phyloP scores from a whole-genome alignment of 1,140 invertebrate genomes.

The Sarcophaga bullata region DNA sequence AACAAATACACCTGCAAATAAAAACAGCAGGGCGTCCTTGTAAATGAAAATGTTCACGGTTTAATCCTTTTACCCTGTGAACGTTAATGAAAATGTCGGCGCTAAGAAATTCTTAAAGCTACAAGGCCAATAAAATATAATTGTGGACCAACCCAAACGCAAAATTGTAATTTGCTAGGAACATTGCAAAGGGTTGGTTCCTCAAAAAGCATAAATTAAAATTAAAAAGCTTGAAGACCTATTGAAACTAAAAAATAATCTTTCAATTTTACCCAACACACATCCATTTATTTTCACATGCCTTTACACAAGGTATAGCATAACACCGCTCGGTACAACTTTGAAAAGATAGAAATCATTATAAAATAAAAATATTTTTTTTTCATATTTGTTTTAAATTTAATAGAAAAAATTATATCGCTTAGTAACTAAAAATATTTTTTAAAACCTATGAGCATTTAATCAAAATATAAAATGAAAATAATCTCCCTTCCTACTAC shows the following conservation, averaged over 20 bases:
- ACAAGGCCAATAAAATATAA: background rate
- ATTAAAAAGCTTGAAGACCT: background rate
- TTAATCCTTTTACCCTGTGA: background rate
- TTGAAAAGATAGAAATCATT: background rate
- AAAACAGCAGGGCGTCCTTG: slow-evolving; percentile 20
- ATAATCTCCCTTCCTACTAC: slow-evolving; percentile 6
- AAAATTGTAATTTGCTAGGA: background rate
- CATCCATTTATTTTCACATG: background rate
- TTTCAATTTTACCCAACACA: background rate
- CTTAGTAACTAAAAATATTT: too few relatives aligned
- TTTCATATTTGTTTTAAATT: too few relatives aligned
- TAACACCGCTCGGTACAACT: background rate
- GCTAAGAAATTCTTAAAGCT: background rate
- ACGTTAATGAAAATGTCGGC: slow-evolving; percentile 17
- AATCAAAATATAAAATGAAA: slow-evolving; percentile 40
- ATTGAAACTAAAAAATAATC: background rate
- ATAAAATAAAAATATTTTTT: too few relatives aligned
- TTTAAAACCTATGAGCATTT: slow-evolving; percentile 27
- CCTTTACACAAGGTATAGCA: background rate
- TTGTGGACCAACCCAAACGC: background rate
- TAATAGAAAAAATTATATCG: too few relatives aligned
- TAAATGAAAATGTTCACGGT: background rate
- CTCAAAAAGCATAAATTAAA: background rate
- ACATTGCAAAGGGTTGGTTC: background rate
- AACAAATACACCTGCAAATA: slow-evolving; percentile 25